These are phyloP conservation scores for Colaptes auratus DNA, from an alignment of 2,113 vertebrate genomes.

Conservation along the genomic window DNA sequence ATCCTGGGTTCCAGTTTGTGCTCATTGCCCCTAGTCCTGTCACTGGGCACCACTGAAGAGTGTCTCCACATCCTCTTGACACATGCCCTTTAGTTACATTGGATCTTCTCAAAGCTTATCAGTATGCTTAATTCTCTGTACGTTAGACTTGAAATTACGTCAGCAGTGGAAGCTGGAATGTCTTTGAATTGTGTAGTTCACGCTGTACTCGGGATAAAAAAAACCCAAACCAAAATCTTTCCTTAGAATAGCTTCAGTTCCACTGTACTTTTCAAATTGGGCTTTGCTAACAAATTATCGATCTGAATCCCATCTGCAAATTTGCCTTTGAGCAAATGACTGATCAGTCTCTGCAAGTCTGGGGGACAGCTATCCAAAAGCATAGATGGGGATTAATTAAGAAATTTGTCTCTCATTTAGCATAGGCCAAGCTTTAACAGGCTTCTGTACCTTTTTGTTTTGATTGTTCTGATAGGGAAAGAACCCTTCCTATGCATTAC, in stretches of 20 bases:
- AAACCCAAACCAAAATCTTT: background rate
- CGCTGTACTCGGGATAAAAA: background rate
- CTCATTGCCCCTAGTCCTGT: too few species aligned
- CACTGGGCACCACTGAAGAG: too few species aligned
- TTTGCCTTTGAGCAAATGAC: background rate
- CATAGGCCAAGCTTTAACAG: background rate
- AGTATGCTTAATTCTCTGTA: background rate
- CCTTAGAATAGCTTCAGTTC: background rate
- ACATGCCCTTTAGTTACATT: too few species aligned
- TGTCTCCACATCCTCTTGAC: too few species aligned
- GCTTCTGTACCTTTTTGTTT: background rate
- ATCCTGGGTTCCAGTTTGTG: too few species aligned
- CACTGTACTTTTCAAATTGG: background rate
- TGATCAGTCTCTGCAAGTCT: background rate
- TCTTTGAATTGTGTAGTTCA: background rate
- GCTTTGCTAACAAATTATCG: background rate
- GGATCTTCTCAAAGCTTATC: too few species aligned
- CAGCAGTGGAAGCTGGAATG: background rate
- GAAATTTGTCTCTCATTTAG: background rate
- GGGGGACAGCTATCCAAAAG: background rate
- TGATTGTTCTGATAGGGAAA: background rate
- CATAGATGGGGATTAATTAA: background rate
- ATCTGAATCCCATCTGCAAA: background rate
- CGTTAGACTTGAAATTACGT: background rate
- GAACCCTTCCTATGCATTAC: rapidly evolving